phyloP scores from a whole-genome alignment of 2,888 invertebrate species.

The Phymatocera aterrima region DNA sequence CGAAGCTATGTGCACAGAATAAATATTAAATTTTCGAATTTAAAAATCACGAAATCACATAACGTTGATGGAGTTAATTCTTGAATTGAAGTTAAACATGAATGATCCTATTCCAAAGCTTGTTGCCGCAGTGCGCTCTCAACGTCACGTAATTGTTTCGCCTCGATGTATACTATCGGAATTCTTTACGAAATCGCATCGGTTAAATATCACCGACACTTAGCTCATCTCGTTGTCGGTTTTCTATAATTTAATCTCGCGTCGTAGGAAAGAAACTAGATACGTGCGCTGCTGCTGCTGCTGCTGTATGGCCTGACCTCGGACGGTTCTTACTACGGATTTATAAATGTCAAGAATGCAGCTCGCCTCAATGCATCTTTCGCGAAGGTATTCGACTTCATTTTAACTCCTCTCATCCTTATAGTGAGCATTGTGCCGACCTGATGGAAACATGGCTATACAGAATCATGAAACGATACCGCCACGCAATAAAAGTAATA shows the following conservation, averaged over 20 bases:
- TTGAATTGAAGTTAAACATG: too few species aligned
- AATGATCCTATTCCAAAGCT: too few species aligned
- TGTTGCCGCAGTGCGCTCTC: too few species aligned
- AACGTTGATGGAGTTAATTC: too few species aligned
- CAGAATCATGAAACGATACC: neutral
- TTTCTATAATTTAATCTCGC: neutral
- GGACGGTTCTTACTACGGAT: conserved; percentile 29
- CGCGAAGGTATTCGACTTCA: conserved; percentile 34
- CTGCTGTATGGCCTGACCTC: conserved; percentile 23
- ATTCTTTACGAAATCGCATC: too few species aligned
- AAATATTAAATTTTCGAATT: too few species aligned
- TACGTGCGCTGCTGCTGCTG: too few species aligned
- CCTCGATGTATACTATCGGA: too few species aligned
- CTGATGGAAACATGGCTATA: neutral
- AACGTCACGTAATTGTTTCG: too few species aligned
- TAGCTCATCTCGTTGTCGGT: neutral
- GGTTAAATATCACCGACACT: neutral
- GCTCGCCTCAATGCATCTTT: conserved; percentile 42
- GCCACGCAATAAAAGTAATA: too few species aligned
- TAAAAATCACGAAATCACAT: too few species aligned
- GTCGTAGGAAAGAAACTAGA: conserved; percentile 34
- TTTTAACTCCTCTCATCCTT: neutral
- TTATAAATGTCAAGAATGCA: conserved; percentile 44
- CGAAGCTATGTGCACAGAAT: too few species aligned
- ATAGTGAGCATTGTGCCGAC: neutral